phyloP scores from a whole-genome alignment of 2,797 vertebrate genomes.

The Notolepis coatsorum region DNA sequence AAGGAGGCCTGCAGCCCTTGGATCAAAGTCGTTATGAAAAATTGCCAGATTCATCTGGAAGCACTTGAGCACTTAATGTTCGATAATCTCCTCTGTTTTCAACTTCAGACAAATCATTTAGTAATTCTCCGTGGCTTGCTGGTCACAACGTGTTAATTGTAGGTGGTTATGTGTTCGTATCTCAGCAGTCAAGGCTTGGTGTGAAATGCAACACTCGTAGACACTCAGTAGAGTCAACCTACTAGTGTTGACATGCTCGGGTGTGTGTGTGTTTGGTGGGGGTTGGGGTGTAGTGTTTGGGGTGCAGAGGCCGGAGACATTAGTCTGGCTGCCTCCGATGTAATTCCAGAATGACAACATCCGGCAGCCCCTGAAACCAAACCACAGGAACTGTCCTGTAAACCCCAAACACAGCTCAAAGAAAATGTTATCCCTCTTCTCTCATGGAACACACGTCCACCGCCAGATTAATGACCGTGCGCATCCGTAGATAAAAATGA shows the following conservation, averaged over 20 bases:
- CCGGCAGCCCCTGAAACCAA: constrained; percentile 55
- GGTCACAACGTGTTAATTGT: constrained; percentile 51
- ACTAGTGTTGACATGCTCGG: constrained; percentile 38
- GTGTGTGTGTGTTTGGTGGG: constrained; percentile 42
- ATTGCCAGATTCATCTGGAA: constrained; percentile 34
- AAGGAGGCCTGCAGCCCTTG: constrained; percentile 30
- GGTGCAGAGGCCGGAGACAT: constrained; percentile 37
- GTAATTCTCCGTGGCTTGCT: constrained; percentile 26
- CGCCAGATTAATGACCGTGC: constrained; percentile 54
- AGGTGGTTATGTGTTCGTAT: constrained; percentile 45
- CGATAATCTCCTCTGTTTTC: constrained; percentile 20
- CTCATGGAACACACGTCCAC: constrained; percentile 44
- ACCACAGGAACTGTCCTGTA: constrained; percentile 68
- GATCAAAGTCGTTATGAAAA: constrained; percentile 30
- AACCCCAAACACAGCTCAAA: constrained; percentile 53
- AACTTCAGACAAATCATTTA: constrained; percentile 31
- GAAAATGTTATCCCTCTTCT: constrained; percentile 43
- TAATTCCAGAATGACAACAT: constrained; percentile 56
- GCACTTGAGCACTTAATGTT: constrained; percentile 23
- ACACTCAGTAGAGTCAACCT: constrained; percentile 15
- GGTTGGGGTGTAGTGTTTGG: constrained; percentile 25
- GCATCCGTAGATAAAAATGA: constrained; percentile 66
- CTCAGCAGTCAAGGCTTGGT: constrained; percentile 41
- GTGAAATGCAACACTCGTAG: constrained; percentile 39
- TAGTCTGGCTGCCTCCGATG: constrained; percentile 52